Conservation (phyloP, 2,888 invertebrate genomes). For the Trachelus troglodyta region DNA sequence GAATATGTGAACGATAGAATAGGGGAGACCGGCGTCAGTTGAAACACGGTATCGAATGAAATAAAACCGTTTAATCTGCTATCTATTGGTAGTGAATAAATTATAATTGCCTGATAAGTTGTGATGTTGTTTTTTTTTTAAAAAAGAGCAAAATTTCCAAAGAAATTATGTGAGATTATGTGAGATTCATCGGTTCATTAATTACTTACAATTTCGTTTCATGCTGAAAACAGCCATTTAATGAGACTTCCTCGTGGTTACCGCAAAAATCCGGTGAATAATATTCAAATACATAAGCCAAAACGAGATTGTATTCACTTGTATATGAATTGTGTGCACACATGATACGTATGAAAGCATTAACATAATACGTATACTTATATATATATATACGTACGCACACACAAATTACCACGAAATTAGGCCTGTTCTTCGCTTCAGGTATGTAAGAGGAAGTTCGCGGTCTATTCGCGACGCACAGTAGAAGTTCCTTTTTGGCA, state of each 20-base stretch:
- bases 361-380: neutral
- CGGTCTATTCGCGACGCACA: neutral
- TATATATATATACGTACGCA: too few species aligned
- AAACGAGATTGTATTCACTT: neutral
- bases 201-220: neutral
- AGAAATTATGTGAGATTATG: too few species aligned
- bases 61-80: too few species aligned
- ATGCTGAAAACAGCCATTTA: neutral
- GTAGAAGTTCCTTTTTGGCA: constrained; percentile 17
- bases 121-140: too few species aligned
- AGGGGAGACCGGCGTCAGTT: too few species aligned
- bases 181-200: too few species aligned
- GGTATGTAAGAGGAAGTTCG: neutral
- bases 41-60: too few species aligned
- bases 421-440: neutral
- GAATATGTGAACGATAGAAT: too few species aligned
- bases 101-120: too few species aligned
- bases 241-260: neutral
- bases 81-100: too few species aligned
- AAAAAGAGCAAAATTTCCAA: too few species aligned
- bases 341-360: neutral
- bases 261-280: neutral
- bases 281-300: neutral
- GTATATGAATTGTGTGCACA: neutral
- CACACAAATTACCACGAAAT: neutral